Evolutionary conservation across 2,113 vertebrate species (phyloP), one percentile per base, ranked within the genome.

Genomic region (Eupsittula cactorum): DNA sequence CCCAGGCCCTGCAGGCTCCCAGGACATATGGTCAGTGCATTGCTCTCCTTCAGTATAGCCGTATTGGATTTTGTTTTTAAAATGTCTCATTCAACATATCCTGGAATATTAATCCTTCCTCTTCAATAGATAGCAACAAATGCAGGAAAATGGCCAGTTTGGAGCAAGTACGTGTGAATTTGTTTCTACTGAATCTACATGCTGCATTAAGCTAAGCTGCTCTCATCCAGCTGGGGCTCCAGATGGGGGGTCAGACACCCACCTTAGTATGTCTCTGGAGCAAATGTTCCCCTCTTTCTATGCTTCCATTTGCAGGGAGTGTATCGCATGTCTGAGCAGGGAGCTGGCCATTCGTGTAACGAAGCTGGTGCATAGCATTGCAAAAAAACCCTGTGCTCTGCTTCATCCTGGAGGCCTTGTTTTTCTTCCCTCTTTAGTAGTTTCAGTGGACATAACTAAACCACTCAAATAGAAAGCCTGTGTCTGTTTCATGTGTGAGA

Each of bases 321-420:
- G 1, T 33, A 13, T 12, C 0, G 2, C 18, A 4, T 12, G 25
- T 52, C 53, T 75, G 46, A 57, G 25, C 25, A 70, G n/a, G n/a
- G 25, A 47, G 16, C 46, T 12, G n/a, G 10, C 39, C 74, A 12
- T 81, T 88, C 75, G 37, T 59, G 29, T 53, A 53, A 29, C 35
- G n/a, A 63, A 70, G 13, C 14, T 70, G 35, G 33, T 63, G 23
- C 53, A 20, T 28, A 2, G 57, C 57, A 9, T 57, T 69, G 17
- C 53, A 52, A 80, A 46, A 8, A 17, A 21, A 29, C 35, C 13
- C 8, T 14, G 17, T 0, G 0, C 44, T 42, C 19, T 42, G 28
- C 88, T 70, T 78, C 67, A 35, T 69, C 73, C 44, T 35, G 29
- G 75, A 71, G 35, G 23, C 35, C n/a, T 44, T 70, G 27, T 73